Conservation (phyloP, 2,797 vertebrate species). For the Muscicapa comitata region DNA sequence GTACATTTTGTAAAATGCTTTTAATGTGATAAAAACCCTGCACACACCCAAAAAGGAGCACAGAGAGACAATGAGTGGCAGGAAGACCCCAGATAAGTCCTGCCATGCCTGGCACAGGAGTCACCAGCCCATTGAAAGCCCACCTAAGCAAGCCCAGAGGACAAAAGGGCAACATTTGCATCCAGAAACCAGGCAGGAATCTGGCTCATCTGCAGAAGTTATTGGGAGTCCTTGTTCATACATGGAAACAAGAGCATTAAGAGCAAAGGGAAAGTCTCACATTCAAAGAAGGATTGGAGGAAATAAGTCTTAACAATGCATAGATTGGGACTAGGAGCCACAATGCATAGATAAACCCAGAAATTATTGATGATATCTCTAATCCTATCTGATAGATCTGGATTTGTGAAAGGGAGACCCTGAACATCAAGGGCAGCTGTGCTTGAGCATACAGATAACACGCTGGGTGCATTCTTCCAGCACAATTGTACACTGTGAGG, state of each 20-base stretch:
- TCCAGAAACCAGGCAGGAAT: not conserved
- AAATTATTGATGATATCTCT: not conserved
- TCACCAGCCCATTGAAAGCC: not conserved
- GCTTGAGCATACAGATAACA: not conserved
- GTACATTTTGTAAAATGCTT: not conserved
- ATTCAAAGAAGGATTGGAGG: not conserved
- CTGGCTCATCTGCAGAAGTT: not conserved
- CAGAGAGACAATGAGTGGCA: fast-evolving
- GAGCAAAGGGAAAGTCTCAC: not conserved
- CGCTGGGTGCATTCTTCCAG: not conserved
- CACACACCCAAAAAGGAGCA: not conserved
- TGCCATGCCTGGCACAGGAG: not conserved
- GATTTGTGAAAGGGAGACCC: not conserved
- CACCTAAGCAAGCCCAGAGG: not conserved
- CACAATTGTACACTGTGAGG: not conserved
- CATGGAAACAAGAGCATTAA: not conserved
- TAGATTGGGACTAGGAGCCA: not conserved
- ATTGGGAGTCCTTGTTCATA: not conserved
- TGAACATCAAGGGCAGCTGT: not conserved
- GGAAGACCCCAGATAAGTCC: not conserved
- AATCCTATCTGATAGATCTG: not conserved
- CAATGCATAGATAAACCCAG: not conserved
- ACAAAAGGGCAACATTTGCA: not conserved
- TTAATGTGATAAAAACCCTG: not conserved
- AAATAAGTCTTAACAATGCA: not conserved